Evolutionary conservation across 2,113 vertebrate species (phyloP), one percentile per base, ranked within the genome.

Genomic region (Strix aluco): DNA sequence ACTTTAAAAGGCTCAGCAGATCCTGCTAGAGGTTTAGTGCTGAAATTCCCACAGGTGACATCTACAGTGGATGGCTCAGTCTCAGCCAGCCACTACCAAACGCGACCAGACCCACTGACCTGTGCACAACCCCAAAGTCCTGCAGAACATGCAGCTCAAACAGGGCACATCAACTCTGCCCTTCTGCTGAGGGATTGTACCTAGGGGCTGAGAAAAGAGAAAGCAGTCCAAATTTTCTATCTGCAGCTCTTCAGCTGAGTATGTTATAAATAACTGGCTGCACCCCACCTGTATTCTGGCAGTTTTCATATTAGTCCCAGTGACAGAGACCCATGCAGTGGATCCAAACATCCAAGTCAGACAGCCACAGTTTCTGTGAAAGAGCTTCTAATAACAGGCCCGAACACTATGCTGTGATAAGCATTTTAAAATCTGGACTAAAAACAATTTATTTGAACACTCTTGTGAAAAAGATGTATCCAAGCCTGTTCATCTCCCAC

Each of bases 1-100:
- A 61, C 84, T 92, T 88, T 65, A 20, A 91, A 75, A 71, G 47
- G 63, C 81, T 87, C 89, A 72, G 90, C 74, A 81, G 73, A 87
- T 79, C 61, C 66, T 75, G 81, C 67, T 47, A 59, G 55, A 57
- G 78, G 57, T 21, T 81, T 89, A 65, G 55, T 38, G 69, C 81
- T 65, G 77, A 36, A 36, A 36, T 74, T 58, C 65, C 77, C 69
- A 17, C 10, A 36, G 3, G 52, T 40, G 80, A 5, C 25, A 78
- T 10, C 59, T 46, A 10, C 59, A 77, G 80, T 1, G 4, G 55
- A 38, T 34, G 32, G 34, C 9, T 13, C 10, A 13, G 47, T 13
- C 67, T 78, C 52, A 30, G 65, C 21, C 2, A 2, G 63, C 12
- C 63, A 4, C 36, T n/a, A 40, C 49, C n/a, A 54, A 4, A 5